Conservation (phyloP, 2,797 vertebrate genomes). For the Phalloptychus januarius region DNA sequence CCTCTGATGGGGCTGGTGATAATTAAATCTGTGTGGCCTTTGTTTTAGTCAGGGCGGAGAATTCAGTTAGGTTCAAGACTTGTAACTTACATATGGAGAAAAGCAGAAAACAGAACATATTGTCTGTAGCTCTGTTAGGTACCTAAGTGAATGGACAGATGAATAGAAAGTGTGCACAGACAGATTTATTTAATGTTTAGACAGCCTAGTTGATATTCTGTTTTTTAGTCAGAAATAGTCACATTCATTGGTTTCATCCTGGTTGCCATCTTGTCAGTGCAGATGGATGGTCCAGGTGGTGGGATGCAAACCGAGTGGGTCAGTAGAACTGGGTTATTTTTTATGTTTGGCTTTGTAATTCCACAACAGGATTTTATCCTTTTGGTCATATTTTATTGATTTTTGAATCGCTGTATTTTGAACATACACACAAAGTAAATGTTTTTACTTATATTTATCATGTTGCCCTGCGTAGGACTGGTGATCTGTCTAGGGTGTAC, state of each 20-base stretch:
- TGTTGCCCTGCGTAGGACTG: too few species aligned
- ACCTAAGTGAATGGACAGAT: neutral
- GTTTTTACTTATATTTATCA: neutral
- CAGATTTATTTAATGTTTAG: slow-evolving; percentile 28
- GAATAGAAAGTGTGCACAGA: neutral
- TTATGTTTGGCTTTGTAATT: slow-evolving; percentile 12
- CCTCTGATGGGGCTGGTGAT: slow-evolving; percentile 10
- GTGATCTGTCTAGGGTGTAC: too few species aligned
- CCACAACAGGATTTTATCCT: neutral
- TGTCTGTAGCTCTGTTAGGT: neutral
- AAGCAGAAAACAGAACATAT: neutral
- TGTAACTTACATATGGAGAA: neutral
- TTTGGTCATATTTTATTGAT: neutral
- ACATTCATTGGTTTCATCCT: slow-evolving; percentile 38
- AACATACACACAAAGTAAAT: neutral
- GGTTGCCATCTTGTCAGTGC: slow-evolving; percentile 64
- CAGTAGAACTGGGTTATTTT: slow-evolving; percentile 64
- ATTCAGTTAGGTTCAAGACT: neutral
- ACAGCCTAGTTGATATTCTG: slow-evolving; percentile 9
- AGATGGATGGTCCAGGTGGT: slow-evolving; percentile 85
- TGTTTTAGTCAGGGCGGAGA: neutral
- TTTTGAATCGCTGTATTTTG: neutral
- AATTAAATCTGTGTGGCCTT: neutral
- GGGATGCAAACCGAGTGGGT: slow-evolving; percentile 89
- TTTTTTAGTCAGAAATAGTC: slow-evolving; percentile 28